Percentiles rank a stretch among this genome's conserved stretches.
These are phyloP conservation scores for Mythimna impura DNA, from an alignment of 2,888 invertebrate species.

Conservation along the genomic window DNA sequence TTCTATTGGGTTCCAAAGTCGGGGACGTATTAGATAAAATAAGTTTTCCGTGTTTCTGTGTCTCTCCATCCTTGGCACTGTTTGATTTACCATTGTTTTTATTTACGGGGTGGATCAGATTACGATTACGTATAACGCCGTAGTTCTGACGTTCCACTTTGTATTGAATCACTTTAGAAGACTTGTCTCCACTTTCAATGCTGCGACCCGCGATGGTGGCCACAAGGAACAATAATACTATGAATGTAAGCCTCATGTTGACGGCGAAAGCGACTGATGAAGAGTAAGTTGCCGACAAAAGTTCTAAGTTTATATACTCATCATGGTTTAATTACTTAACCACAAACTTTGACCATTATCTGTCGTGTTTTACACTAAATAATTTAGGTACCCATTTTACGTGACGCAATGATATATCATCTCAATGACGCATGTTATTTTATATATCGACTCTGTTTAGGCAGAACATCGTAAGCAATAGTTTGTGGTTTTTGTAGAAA, in stretches of 20 bases:
- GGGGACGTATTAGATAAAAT: not conserved
- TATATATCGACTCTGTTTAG: too few species aligned
- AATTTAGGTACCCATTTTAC: not conserved
- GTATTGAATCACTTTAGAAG: not conserved
- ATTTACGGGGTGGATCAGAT: not conserved
- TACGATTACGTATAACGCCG: not conserved
- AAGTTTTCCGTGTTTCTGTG: not conserved
- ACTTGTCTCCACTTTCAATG: not conserved
- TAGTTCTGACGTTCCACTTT: not conserved
- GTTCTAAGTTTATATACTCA: not conserved
- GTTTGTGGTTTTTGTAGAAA: too few species aligned
- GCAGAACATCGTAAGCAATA: too few species aligned
- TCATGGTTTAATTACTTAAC: not conserved
- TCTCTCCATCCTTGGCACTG: not conserved
- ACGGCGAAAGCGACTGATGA: not conserved
- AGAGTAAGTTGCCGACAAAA: not conserved
- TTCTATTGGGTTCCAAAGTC: too few species aligned
- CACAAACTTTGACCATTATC: not conserved
- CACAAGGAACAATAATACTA: not conserved
- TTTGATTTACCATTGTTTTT: not conserved
- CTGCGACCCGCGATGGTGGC: not conserved
- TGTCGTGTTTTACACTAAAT: not conserved
- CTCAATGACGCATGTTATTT: not conserved
- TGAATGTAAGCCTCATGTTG: conserved; percentile 16
- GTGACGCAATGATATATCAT: not conserved